Evolutionary conservation across 2,113 vertebrate genomes (phyloP).

Genomic region (Procapra przewalskii): DNA sequence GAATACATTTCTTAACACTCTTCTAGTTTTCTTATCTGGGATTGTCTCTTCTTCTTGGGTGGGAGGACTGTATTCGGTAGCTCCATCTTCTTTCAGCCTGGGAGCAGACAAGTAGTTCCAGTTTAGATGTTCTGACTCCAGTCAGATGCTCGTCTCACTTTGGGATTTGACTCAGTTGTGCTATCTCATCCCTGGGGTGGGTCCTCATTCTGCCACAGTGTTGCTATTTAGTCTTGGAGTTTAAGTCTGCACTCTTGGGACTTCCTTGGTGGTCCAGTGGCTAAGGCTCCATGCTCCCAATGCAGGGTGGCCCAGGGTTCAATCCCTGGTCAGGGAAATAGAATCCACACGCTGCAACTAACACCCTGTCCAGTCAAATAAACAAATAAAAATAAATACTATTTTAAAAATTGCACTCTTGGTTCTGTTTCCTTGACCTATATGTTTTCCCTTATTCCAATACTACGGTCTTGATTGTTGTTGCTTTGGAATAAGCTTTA

Average conservation of each 20-base stretch:
- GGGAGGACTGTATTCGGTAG: background rate
- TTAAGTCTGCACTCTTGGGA: background rate
- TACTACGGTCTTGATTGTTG: background rate
- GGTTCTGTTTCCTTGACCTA: background rate
- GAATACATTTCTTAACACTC: background rate
- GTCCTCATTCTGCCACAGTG: background rate
- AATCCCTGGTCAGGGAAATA: background rate
- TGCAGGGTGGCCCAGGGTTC: background rate
- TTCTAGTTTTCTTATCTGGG: background rate
- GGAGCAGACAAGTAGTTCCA: background rate
- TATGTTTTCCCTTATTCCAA: background rate
- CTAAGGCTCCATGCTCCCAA: background rate
- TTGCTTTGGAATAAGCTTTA: background rate
- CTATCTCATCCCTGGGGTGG: background rate
- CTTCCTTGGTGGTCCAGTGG: background rate
- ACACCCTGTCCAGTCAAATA: background rate
- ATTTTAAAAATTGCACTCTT: background rate
- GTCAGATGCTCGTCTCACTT: background rate
- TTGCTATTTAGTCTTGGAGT: background rate
- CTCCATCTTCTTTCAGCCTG: background rate
- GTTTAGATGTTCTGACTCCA: background rate
- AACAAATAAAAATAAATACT: background rate
- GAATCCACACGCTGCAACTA: background rate
- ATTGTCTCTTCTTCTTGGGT: background rate
- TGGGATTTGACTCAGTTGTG: background rate